Base-by-base conservation (phyloP, 2,888 invertebrate species). In the Lepidocyrtinus sp. region DNA sequence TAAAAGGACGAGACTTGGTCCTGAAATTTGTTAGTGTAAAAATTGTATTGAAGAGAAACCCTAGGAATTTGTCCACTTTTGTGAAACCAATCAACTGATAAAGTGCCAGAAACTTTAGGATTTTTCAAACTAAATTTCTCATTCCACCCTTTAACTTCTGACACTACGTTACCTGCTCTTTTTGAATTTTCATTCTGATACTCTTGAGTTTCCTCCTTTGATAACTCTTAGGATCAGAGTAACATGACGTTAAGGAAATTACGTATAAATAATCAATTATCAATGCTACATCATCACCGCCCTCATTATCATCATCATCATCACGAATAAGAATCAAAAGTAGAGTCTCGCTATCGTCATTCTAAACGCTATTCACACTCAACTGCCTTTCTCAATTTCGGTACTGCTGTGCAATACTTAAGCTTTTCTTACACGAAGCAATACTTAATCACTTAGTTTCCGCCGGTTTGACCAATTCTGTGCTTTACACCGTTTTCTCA, bases 221-320 rank as follows among this genome's bases (percentile, higher is more conserved):
- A 21, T 22, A 21, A 50, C 50, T 50, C 12, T 17, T 7, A 17
- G 50, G 12, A 36, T 59, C 59, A 59, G 2, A 59, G n/a, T n/a
- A n/a, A n/a, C n/a, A n/a, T n/a, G n/a, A n/a, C n/a, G n/a, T n/a
- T n/a, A 59, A 12, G 22, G 21, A 59, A 59, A 21, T 21, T 12
- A 9, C n/a, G 59, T 21, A 12, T n/a, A 55, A 55, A 55, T 55
- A 17, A 50, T 7, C 19, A 21, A 59, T 59, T 59, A 59, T 59
- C 59, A 59, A 21, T 59, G 59, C 59, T 59, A 27, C 68, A 75
- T 69, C 62, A 69, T 75, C 69, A 75, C 69, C 69, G 59, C 22
- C 59, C 12, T 68, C 75, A 75, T 74, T 67, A 63, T 27, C 36
- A 27, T 67, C 59, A 75, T 75, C 59, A 55, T 75, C 67, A 70